These are phyloP conservation scores for Ailurus styani DNA, from an alignment of 2,113 vertebrate species.

Conservation along the genomic window DNA sequence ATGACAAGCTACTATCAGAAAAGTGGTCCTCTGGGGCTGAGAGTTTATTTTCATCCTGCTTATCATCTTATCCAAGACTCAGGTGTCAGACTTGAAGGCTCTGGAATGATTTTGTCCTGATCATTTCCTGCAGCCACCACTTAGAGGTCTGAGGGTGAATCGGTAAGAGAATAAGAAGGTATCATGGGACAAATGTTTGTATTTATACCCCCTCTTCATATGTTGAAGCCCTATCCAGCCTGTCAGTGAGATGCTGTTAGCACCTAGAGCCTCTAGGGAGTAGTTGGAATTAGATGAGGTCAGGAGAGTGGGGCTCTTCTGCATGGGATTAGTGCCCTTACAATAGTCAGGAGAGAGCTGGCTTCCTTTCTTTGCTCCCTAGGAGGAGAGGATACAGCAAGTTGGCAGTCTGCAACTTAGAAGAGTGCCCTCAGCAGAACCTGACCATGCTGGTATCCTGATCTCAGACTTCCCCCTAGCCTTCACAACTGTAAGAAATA, in stretches of 20 bases:
- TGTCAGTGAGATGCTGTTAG: background rate
- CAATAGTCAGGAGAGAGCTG: background rate
- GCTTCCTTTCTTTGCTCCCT: background rate
- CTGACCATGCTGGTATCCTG: background rate
- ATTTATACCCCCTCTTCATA: background rate
- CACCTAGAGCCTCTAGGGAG: background rate
- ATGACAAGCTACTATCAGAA: background rate
- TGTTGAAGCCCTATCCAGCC: background rate
- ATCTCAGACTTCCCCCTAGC: background rate
- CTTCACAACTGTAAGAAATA: background rate
- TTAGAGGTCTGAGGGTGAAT: background rate
- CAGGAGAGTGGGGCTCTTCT: background rate
- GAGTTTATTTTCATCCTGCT: background rate
- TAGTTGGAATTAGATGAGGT: background rate
- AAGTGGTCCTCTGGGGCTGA: background rate
- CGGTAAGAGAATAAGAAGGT: conserved; percentile 1
- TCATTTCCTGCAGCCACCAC: background rate
- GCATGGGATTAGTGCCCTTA: background rate
- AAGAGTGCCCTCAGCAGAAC: background rate
- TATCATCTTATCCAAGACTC: background rate
- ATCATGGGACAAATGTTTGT: background rate
- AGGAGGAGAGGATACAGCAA: background rate
- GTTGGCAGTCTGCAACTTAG: background rate
- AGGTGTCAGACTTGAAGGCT: background rate
- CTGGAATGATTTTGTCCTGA: background rate